Percentiles rank a stretch among this genome's conserved stretches.
phyloP scores from a whole-genome alignment of 1,140 invertebrate genomes.

The Anoplophora glabripennis region DNA sequence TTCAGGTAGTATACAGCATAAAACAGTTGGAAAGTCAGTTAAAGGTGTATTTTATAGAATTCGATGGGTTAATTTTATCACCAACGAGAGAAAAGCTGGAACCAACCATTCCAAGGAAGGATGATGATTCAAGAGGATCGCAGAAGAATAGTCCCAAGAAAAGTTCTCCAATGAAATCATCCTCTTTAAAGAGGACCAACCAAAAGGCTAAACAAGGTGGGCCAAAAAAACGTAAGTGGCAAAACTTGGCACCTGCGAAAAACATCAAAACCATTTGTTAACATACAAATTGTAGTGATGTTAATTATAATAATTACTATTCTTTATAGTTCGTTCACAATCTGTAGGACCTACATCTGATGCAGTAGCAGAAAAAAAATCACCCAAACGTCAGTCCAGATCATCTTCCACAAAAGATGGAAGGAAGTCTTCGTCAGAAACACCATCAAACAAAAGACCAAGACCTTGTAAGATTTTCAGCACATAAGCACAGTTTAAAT shows the following conservation, averaged over 20 bases:
- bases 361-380: slow-evolving; percentile 58
- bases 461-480: slow-evolving; percentile 59
- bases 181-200: slow-evolving; percentile 36
- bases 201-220: slow-evolving; percentile 36
- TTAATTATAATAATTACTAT: slow-evolving; percentile 7
- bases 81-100: slow-evolving; percentile 69
- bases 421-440: slow-evolving; percentile 47
- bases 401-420: slow-evolving; percentile 56
- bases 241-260: neutral
- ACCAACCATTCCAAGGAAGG: slow-evolving; percentile 63
- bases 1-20: slow-evolving; percentile 48
- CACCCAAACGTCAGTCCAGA: slow-evolving; percentile 70
- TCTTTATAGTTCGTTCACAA: slow-evolving; percentile 61
- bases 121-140: slow-evolving; percentile 58
- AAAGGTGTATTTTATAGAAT: slow-evolving; percentile 34
- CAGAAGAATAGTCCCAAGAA: slow-evolving; percentile 66
- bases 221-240: slow-evolving; percentile 26
- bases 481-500: slow-evolving; percentile 16
- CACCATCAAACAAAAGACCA: slow-evolving; percentile 56
- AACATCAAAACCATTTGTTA: neutral
- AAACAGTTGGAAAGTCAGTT: slow-evolving; percentile 7
- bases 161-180: slow-evolving; percentile 49
- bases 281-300: slow-evolving; percentile 9
- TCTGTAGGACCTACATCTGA: slow-evolving; percentile 62
- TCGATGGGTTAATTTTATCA: slow-evolving; percentile 56